phyloP scores from a whole-genome alignment of 2,797 vertebrate genomes.

The Cephalopachus bancanus region DNA sequence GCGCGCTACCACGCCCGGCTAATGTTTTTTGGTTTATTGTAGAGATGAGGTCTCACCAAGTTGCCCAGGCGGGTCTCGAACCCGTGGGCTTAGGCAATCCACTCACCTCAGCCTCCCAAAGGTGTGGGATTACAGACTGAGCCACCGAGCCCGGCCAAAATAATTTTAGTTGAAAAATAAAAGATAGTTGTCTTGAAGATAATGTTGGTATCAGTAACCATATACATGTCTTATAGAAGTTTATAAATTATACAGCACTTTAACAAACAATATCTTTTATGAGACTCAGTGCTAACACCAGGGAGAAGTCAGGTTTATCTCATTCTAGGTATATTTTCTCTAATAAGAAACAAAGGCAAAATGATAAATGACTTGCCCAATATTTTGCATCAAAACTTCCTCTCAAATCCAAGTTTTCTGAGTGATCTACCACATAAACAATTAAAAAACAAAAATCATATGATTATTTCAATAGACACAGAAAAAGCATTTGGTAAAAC shows the following conservation, averaged over 20 bases:
- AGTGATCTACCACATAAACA: no score
- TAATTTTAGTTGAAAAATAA: slow-evolving; percentile 19
- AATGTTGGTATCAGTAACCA: background rate
- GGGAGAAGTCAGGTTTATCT: background rate
- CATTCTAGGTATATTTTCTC: background rate
- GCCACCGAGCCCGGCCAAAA: background rate
- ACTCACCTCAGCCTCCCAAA: no score
- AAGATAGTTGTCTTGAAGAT: background rate
- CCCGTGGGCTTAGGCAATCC: no score
- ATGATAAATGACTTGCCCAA: background rate
- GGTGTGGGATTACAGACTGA: no score
- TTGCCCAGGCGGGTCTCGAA: no score
- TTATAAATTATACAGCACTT: background rate
- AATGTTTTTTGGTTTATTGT: no score
- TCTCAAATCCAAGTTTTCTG: background rate
- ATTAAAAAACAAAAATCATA: no score
- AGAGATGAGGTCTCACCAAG: no score
- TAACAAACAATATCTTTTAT: background rate
- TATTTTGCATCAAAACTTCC: background rate
- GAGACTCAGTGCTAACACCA: background rate
- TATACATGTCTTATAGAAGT: background rate
- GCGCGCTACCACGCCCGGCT: no score
- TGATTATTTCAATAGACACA: no score
- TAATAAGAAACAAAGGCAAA: background rate
- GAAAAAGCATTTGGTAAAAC: no score